Evolutionary conservation across 2,113 vertebrate species (phyloP).

Genomic region (Lycaon pictus): DNA sequence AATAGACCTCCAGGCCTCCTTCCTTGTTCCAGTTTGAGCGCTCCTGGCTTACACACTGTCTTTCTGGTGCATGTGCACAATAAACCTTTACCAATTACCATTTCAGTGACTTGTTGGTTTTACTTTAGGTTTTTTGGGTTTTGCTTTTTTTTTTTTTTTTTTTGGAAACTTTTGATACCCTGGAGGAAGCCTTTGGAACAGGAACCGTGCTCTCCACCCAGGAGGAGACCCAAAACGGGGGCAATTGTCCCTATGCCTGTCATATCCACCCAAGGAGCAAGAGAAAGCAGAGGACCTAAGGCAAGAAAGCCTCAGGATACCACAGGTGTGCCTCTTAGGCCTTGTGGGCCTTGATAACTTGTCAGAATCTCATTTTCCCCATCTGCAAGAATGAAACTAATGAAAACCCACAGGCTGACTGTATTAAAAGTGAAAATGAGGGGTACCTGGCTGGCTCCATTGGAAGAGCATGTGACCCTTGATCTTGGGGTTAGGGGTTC

Average conservation of each 20-base stretch:
- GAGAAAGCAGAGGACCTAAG: not conserved
- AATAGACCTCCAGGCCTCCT: accelerated
- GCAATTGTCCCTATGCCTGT: not conserved
- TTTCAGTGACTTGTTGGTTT: not conserved
- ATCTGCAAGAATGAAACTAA: not conserved
- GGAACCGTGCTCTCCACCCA: not conserved
- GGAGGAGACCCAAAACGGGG: not conserved
- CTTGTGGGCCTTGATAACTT: no score
- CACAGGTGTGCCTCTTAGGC: not conserved
- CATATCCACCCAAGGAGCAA: no score
- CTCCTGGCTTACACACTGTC: not conserved
- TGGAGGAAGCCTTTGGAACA: not conserved
- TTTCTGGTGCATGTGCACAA: not conserved
- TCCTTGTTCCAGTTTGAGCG: not conserved
- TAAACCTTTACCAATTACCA: not conserved
- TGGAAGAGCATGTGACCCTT: not conserved
- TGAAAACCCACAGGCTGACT: not conserved
- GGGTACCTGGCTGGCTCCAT: not conserved
- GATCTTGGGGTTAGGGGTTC: not conserved
- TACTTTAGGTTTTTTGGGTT: not conserved
- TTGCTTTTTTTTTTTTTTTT: not conserved
- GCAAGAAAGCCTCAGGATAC: accelerated
- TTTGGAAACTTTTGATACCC: not conserved
- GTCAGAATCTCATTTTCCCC: not conserved
- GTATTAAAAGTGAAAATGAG: not conserved